These are phyloP conservation scores for Gymnocephalus cernua DNA, from an alignment of 2,113 vertebrate genomes.

Conservation along the genomic window DNA sequence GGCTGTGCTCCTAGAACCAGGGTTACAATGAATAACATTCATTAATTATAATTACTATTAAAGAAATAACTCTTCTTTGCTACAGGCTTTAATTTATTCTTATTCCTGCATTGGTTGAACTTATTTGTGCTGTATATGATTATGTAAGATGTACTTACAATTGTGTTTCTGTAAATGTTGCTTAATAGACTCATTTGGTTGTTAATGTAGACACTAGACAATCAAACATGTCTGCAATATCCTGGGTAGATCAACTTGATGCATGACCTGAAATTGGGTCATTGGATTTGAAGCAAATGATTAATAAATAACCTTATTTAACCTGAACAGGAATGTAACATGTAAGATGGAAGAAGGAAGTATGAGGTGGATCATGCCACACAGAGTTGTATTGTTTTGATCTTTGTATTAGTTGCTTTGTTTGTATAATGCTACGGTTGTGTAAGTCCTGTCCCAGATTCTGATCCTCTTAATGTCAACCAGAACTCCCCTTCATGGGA, in stretches of 20 bases:
- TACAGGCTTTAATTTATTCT: background rate
- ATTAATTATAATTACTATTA: background rate
- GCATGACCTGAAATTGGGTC: constrained; percentile 30
- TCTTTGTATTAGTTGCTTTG: constrained; percentile 54
- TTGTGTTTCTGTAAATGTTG: background rate
- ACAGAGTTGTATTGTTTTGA: constrained; percentile 68
- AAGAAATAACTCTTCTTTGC: background rate
- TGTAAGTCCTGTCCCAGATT: constrained; percentile 64
- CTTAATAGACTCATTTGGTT: background rate
- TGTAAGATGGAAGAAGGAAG: constrained; percentile 14
- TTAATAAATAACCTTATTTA: constrained; percentile 11
- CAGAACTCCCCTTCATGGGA: constrained; percentile 60
- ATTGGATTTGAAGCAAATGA: constrained; percentile 20
- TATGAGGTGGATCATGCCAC: constrained; percentile 24
- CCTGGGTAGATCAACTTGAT: background rate
- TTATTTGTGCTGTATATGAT: constrained; percentile 11
- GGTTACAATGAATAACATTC: background rate
- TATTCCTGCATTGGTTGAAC: background rate
- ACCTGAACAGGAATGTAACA: constrained; percentile 29
- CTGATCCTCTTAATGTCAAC: constrained; percentile 78
- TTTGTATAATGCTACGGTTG: constrained; percentile 71
- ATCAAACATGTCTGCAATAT: constrained; percentile 21
- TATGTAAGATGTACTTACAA: background rate
- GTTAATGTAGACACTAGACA: background rate
- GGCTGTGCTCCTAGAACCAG: no score